Evolutionary conservation across 2,113 vertebrate genomes (phyloP), one percentile per base, ranked within the genome.

Genomic region (Suricata suricatta): DNA sequence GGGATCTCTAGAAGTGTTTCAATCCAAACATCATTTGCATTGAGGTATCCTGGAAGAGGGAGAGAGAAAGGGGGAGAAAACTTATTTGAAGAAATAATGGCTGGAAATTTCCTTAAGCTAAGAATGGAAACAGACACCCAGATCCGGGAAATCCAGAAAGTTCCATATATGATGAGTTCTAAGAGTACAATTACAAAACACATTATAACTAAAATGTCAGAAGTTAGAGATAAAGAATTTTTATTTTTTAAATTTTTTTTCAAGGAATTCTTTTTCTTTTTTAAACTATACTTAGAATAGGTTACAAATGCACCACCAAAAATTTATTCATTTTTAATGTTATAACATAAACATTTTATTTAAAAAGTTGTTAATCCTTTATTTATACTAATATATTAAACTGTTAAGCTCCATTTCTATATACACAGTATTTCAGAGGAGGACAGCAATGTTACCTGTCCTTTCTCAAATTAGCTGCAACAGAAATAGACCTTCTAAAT

Each of bases 241-340:
- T 41, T 41, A 41, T 41, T 41, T 41, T 41, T 41, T 41, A 41
- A 41, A 41, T 41, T 41, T 41, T 41, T 41, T 41, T 93, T 91
- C 41, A 93, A 91, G 81, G 5, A 94, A 74, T 84, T 86, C 33
- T 47, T 96, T 97, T 95, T 80, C 74, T 85, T 92, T 94, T 94
- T 81, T 95, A 95, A 96, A 71, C 54, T 84, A 80, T 3, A 92
- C 44, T 82, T 74, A 85, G 10, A 89, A 77, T 63, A 79, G 57
- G 23, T 72, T 84, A 50, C 21, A 72, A 68, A 89, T 92, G 19
- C 19, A 41, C 83, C 33, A 87, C 47, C 86, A 38, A 19, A 95
- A 90, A 68, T 38, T 72, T 88, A 92, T 80, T 91, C 82, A 91
- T 80, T 92, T 72, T 88, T 82, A 93, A 66, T 79, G 52, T 54